These are phyloP conservation scores for Tricholaema leucomelas DNA, from an alignment of 2,113 vertebrate species.

Conservation along the genomic window DNA sequence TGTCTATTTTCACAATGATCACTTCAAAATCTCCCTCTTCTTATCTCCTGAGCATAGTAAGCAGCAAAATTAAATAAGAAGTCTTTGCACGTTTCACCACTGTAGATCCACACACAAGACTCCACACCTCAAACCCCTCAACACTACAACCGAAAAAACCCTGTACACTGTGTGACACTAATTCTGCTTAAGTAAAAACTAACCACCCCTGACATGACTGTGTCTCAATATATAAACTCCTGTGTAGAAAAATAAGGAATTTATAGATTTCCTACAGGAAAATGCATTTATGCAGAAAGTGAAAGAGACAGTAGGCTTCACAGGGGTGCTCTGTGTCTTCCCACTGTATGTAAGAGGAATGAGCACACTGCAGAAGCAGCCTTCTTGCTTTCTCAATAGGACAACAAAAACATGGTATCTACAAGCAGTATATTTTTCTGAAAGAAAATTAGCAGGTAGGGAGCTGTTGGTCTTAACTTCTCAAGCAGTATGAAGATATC, in stretches of 20 bases:
- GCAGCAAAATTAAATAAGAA: background rate
- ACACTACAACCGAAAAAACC: background rate
- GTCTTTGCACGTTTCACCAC: background rate
- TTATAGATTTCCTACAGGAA: background rate
- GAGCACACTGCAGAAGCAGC: background rate
- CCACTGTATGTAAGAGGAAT: background rate
- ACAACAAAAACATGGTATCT: background rate
- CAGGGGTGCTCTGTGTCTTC: background rate
- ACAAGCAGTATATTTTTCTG: background rate
- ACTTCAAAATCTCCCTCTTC: background rate
- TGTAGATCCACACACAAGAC: background rate
- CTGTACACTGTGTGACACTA: background rate
- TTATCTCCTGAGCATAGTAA: background rate
- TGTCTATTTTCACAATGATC: background rate
- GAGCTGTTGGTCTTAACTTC: background rate
- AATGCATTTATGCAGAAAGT: too few species aligned
- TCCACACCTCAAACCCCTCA: background rate
- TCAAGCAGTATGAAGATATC: background rate
- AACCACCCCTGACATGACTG: accelerated
- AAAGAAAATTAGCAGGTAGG: background rate
- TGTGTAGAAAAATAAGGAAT: background rate
- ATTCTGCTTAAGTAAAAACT: background rate
- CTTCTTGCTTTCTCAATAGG: background rate
- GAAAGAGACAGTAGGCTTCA: background rate
- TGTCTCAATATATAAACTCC: too few species aligned